A percentile compares a stretch with the other conserved stretches of the same genome.
These are phyloP conservation scores for Pseudococcus viburni DNA, from an alignment of 2,888 invertebrate species.

Conservation along the genomic window DNA sequence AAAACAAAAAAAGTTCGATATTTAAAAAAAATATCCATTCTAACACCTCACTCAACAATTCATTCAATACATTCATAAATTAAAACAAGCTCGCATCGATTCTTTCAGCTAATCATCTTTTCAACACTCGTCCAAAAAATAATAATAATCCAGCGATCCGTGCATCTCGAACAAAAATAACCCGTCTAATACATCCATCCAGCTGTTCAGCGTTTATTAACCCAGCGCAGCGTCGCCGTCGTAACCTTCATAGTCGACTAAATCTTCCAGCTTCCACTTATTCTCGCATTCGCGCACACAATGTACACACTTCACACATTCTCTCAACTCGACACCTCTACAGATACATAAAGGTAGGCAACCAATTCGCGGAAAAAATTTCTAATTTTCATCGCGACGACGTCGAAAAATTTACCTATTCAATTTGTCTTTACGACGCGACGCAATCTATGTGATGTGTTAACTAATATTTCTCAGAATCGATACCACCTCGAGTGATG, in stretches of 20 bases:
- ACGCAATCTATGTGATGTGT: background rate
- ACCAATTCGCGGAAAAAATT: constrained; percentile 12
- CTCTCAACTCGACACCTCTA: background rate
- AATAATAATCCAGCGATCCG: too few species aligned
- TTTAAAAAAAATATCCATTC: too few species aligned
- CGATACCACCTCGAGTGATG: background rate
- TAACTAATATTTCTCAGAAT: background rate
- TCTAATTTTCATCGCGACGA: background rate
- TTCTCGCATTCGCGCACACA: background rate
- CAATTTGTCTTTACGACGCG: background rate
- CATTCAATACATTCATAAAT: too few species aligned
- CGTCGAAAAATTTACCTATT: constrained; percentile 15
- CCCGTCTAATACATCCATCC: too few species aligned
- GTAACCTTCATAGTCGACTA: background rate
- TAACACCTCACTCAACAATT: too few species aligned
- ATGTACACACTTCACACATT: background rate
- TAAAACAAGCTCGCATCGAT: too few species aligned
- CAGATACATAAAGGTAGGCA: background rate
- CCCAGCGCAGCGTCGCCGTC: background rate
- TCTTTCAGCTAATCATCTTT: too few species aligned
- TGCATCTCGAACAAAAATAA: too few species aligned
- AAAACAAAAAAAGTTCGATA: too few species aligned
- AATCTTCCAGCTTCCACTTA: background rate
- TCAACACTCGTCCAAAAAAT: too few species aligned
- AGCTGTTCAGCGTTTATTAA: background rate